Percentiles rank a stretch among this genome's conserved stretches.
Conservation (phyloP, 2,113 vertebrate genomes). For the Jacana jacana region DNA sequence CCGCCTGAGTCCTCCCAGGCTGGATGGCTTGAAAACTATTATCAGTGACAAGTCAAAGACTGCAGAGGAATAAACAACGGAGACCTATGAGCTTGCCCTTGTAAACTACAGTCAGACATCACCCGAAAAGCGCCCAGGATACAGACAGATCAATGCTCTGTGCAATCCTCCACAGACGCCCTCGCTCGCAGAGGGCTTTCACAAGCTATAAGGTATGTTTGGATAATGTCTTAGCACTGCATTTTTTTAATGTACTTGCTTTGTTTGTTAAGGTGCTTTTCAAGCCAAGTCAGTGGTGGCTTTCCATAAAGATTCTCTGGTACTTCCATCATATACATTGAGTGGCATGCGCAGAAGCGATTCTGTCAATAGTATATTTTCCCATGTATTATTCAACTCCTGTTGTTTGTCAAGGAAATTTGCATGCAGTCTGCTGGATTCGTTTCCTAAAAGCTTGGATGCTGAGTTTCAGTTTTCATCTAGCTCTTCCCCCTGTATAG, state of each 20-base stretch:
- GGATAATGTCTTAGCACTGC: slow-evolving; percentile 58
- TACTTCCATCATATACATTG: background rate
- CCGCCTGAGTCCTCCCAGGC: slow-evolving; percentile 28
- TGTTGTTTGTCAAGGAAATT: slow-evolving; percentile 9
- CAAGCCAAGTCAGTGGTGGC: background rate
- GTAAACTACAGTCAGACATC: slow-evolving; percentile 40
- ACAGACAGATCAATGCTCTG: slow-evolving; percentile 64
- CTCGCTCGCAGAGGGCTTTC: slow-evolving; percentile 38
- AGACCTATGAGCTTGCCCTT: slow-evolving; percentile 54
- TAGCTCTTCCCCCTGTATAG: background rate
- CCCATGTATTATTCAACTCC: slow-evolving; percentile 47
- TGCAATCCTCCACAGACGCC: slow-evolving; percentile 11
- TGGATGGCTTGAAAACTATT: slow-evolving; percentile 55
- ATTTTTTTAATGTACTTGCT: slow-evolving; percentile 41
- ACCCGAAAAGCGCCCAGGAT: slow-evolving; percentile 12
- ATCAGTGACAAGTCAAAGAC: slow-evolving; percentile 64
- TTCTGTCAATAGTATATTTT: slow-evolving; percentile 11
- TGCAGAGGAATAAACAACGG: slow-evolving; percentile 60
- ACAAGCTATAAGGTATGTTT: slow-evolving; percentile 43
- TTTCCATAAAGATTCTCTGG: slow-evolving; percentile 4
- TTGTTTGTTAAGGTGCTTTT: slow-evolving; percentile 60
- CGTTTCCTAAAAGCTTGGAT: slow-evolving; percentile 25
- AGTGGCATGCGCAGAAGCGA: background rate
- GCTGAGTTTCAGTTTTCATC: slow-evolving; percentile 43
- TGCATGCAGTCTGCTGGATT: slow-evolving; percentile 6